phyloP scores from a whole-genome alignment of 2,797 vertebrate genomes.

The Pteronotus mesoamericanus region DNA sequence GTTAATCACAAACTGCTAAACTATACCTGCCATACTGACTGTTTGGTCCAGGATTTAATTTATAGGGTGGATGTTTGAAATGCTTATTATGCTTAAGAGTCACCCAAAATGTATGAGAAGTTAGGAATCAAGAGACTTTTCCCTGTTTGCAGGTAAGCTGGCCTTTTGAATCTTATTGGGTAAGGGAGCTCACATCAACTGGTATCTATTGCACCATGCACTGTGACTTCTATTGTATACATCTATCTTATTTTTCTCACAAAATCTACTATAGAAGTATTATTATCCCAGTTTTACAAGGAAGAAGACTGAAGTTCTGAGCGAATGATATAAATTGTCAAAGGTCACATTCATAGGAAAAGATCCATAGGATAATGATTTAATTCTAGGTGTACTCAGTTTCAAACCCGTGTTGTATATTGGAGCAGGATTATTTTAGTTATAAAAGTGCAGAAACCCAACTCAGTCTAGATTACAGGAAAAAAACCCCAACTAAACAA shows the following conservation, averaged over 20 bases:
- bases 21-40: not conserved
- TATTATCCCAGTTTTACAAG: not conserved
- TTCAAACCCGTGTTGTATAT: not conserved
- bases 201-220: not conserved
- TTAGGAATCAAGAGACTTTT: not conserved
- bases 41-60: not conserved
- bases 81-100: constrained; percentile 6
- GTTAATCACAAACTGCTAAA: not conserved
- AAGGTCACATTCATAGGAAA: not conserved
- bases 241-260: not conserved
- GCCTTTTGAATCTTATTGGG: not conserved
- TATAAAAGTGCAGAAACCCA: not conserved
- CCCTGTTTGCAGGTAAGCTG: not conserved
- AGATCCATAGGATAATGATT: not conserved
- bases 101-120: not conserved
- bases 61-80: not conserved
- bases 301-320: not conserved
- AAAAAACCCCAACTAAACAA: not conserved
- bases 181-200: not conserved
- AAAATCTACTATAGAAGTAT: not conserved
- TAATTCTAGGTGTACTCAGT: not conserved
- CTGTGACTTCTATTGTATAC: not conserved
- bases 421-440: not conserved
- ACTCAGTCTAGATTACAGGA: not conserved
- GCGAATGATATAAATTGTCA: not conserved